Conservation (phyloP, 2,797 vertebrate species). For the Cephalopachus bancanus region DNA sequence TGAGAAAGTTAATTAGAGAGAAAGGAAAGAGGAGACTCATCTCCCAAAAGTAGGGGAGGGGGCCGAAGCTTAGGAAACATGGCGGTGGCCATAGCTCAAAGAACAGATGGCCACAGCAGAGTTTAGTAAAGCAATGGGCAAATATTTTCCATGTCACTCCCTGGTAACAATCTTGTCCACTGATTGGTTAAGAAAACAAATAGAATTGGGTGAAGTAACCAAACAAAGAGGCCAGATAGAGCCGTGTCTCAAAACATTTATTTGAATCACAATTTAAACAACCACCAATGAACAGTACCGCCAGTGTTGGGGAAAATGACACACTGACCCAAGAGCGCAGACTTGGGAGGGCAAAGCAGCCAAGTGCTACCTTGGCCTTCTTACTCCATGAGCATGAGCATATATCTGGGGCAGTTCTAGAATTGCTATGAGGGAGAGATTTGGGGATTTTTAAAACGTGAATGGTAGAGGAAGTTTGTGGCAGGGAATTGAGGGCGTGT, state of each 20-base stretch:
- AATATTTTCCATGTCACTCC: background rate
- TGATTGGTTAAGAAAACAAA: background rate
- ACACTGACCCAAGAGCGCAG: background rate
- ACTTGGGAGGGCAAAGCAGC: background rate
- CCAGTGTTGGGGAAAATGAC: background rate
- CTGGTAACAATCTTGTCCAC: background rate
- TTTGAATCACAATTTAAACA: background rate
- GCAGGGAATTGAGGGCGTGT: accelerated
- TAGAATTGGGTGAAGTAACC: background rate
- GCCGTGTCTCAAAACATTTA: background rate
- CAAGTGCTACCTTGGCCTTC: too few species aligned
- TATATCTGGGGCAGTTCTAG: background rate
- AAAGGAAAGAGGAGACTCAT: too few species aligned
- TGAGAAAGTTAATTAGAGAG: too few species aligned
- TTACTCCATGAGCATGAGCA: background rate
- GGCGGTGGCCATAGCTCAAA: too few species aligned
- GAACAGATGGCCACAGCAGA: too few species aligned
- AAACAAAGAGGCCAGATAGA: background rate
- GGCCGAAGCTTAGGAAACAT: too few species aligned
- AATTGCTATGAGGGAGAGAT: background rate
- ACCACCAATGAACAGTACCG: background rate
- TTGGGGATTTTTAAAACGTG: background rate
- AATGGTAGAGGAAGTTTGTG: too few species aligned
- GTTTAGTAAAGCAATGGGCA: too few species aligned
- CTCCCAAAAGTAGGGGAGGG: too few species aligned